Base-by-base conservation (phyloP, 2,113 vertebrate genomes). In the Spea bombifrons region DNA sequence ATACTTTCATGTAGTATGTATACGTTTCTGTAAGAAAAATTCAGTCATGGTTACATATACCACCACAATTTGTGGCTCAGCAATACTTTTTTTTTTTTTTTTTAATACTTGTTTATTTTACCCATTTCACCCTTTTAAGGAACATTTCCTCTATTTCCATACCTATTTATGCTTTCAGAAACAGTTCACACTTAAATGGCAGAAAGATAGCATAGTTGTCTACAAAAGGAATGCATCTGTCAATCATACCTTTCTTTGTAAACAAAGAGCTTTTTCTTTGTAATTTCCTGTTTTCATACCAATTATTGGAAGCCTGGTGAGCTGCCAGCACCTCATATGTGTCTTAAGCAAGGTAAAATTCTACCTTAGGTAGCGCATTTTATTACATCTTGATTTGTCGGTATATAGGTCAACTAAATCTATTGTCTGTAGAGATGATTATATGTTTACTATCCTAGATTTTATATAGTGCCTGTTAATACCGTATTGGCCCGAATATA, bases 231-330 rank as follows among this genome's bases (percentile, higher is more conserved):
- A 30, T 47, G 66, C 66, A 46, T 9, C 66, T 67, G 66, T 67
- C 66, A 67, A 5, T 67, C 66, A 67, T n/a, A 15, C 66, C 43
- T 46, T 15, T 44, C 45, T 47, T 12, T 17, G 64, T 30, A 16
- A 5, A 66, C 9, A 66, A 66, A 47, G 46, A 46, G 8, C 44
- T 67, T 45, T 47, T 43, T 67, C 66, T 67, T 46, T 46, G 9
- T 67, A 67, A 67, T 67, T 44, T 47, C 43, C 66, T 3, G 16
- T 67, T 67, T 67, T 67, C 44, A 67, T 67, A 46, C 45, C 66
- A 67, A 67, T 67, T 67, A 67, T 67, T 67, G 45, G 13, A 10
- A 46, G 66, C 45, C 66, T 67, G n/a, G 16, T n/a, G 10, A 46
- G 66, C 43, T 46, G 7, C 44, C 43, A 67, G 45, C 43, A 45